These are phyloP conservation scores for Leontopithecus rosalia DNA, from an alignment of 2,797 vertebrate species.

Conservation along the genomic window DNA sequence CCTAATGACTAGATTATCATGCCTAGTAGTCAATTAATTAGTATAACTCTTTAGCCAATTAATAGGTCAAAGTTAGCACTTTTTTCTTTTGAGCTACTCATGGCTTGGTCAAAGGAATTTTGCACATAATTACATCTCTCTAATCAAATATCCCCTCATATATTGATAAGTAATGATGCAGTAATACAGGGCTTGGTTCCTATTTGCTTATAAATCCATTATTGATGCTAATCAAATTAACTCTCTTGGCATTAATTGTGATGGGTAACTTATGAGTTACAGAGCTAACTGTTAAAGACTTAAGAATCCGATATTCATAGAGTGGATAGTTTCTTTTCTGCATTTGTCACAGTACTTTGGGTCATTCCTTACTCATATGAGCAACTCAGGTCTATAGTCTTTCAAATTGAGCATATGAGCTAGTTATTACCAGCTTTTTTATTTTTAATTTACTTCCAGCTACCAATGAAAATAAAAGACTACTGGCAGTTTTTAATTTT, in stretches of 20 bases:
- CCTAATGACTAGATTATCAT: background rate
- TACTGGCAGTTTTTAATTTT: slow-evolving; percentile 83
- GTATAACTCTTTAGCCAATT: background rate
- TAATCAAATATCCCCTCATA: accelerated
- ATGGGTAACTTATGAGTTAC: background rate
- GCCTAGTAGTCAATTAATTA: background rate
- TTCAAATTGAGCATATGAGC: slow-evolving; percentile 66
- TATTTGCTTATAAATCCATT: background rate
- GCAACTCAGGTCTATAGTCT: slow-evolving; percentile 69
- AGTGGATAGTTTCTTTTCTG: background rate
- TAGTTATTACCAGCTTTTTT: slow-evolving; percentile 73
- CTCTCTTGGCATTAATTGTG: background rate
- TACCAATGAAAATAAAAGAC: slow-evolving; percentile 80
- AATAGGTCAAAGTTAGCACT: background rate
- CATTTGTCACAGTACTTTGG: background rate
- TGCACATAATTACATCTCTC: background rate
- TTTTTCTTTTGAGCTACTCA: background rate
- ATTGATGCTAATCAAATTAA: background rate
- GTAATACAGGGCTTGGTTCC: background rate
- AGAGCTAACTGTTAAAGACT: background rate
- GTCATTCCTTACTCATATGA: background rate
- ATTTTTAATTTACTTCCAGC: slow-evolving; percentile 79
- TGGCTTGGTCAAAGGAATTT: background rate
- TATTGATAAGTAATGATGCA: background rate
- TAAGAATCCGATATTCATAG: background rate